Percentiles rank a stretch among this genome's conserved stretches.
These are phyloP conservation scores for Danio tinwini DNA, from an alignment of 2,797 vertebrate species.

Conservation along the genomic window DNA sequence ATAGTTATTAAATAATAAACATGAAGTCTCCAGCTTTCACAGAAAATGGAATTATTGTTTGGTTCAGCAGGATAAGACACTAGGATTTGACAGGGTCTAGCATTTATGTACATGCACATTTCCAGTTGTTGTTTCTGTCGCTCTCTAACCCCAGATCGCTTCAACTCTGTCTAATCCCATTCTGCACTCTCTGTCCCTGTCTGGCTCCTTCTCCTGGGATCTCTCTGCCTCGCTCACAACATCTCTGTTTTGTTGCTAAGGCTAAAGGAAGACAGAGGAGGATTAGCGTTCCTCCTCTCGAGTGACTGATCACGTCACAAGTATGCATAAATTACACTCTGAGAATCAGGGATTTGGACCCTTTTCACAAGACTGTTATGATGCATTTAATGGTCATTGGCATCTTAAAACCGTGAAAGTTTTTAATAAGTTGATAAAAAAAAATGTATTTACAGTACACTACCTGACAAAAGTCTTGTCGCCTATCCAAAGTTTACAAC, in stretches of 20 bases:
- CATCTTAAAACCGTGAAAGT: too few relatives aligned
- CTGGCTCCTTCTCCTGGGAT: conserved; percentile 14
- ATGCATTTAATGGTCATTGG: too few relatives aligned
- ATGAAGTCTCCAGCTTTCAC: too few relatives aligned
- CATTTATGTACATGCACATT: neutral
- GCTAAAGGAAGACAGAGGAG: neutral
- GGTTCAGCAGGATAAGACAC: too few relatives aligned
- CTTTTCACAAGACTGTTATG: too few relatives aligned
- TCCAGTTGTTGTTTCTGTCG: neutral
- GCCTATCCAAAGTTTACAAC: too few relatives aligned
- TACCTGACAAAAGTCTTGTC: too few relatives aligned
- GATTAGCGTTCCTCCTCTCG: neutral
- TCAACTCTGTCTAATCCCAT: neutral
- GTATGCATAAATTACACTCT: conserved; percentile 31
- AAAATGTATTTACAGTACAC: too few relatives aligned
- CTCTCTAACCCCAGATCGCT: neutral
- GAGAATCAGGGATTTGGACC: neutral
- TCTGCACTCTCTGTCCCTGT: neutral
- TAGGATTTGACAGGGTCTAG: too few relatives aligned
- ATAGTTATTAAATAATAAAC: too few relatives aligned
- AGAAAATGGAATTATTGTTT: too few relatives aligned
- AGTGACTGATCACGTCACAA: conserved; percentile 26
- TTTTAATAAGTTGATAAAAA: too few relatives aligned
- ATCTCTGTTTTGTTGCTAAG: conserved; percentile 29
- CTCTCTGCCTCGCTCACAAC: conserved; percentile 14